Evolutionary conservation across 2,797 vertebrate genomes (phyloP), one percentile per base, ranked within the genome.

Genomic region (Macropodus opercularis): DNA sequence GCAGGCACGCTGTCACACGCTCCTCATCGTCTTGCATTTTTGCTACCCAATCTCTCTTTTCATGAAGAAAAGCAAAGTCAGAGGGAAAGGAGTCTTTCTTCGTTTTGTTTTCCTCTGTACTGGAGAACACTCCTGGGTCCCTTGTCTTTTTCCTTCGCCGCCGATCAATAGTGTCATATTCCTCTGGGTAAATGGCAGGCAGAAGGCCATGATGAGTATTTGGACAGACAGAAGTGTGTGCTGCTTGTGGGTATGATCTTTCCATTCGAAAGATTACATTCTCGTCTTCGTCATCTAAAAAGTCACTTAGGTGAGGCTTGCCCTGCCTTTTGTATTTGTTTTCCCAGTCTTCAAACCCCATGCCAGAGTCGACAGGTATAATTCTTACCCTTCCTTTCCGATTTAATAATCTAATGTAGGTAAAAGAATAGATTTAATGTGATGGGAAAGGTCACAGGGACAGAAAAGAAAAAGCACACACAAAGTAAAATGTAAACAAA

Each of bases 151-250:
- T 96, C 72, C 88, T 95, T 49, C 92, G 91, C 64, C 93, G 91
- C 42, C 94, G 90, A 53, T 95, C 95, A 69, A 95, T 94, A 12
- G 95, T 95, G 63, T 95, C 89, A 49, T 97, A 96, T 62, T 94
- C 90, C 65, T 94, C 90, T 36, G 95, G 94, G 83, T 96, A 97
- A 57, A 89, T 86, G 32, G 89, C 74, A 29, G 91, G 86, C 42
- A 79, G 38, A 65, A 80, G 55, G 52, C 75, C 57, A 47, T 87
- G 83, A 36, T 87, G 88, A 69, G 70, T 38, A 66, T 72, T 89
- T 32, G 83, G 84, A 55, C 17, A 65, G 56, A 62, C 3, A 55
- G 75, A 48, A 10, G 50, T 69, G 22, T 63, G 59, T 14, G 65
- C 43, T 14, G 69, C 64, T 51, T 88, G 84, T 1, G 70, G 65